Evolutionary conservation across 1,140 invertebrate genomes (phyloP).

Genomic region (Tigriopus japonicus): DNA sequence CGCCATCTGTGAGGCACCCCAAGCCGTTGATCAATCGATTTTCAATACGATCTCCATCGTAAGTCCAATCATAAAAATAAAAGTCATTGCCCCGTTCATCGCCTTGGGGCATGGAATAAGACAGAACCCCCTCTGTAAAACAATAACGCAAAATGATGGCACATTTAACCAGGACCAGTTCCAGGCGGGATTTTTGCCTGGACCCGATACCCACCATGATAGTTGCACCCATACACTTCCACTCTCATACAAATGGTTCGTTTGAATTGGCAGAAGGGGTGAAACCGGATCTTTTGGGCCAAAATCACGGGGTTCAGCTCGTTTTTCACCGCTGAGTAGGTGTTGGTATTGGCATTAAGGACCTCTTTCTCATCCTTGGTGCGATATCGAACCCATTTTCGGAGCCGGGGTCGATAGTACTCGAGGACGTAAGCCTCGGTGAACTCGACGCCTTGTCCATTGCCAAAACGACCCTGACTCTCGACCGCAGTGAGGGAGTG

Average conservation of each 20-base stretch:
- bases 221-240: slow-evolving; percentile 30
- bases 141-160: slow-evolving; percentile 10
- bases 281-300: slow-evolving; percentile 39
- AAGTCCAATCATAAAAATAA: slow-evolving; percentile 72
- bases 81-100: slow-evolving; percentile 47
- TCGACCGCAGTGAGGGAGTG: slow-evolving; percentile 49
- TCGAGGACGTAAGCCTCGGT: slow-evolving; percentile 50
- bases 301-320: slow-evolving; percentile 29
- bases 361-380: slow-evolving; percentile 42
- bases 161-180: not conserved
- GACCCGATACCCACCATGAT: not conserved
- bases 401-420: slow-evolving; percentile 43
- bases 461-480: slow-evolving; percentile 56
- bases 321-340: slow-evolving; percentile 5
- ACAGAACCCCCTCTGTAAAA: slow-evolving; percentile 47
- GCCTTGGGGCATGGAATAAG: slow-evolving; percentile 66
- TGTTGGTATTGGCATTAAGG: slow-evolving; percentile 3
- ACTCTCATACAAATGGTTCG: slow-evolving; percentile 48
- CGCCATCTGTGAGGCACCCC: slow-evolving; percentile 66
- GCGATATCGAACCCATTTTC: slow-evolving; percentile 41
- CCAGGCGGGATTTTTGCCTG: no score
- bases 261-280: slow-evolving; percentile 42
- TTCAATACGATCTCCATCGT: slow-evolving; percentile 64
- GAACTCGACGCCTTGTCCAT: slow-evolving; percentile 54
- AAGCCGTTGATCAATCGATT: slow-evolving; percentile 47